Percentiles rank a stretch among this genome's conserved stretches.
phyloP scores from a whole-genome alignment of 2,888 invertebrate species.

The Caenorhabditis plicata region DNA sequence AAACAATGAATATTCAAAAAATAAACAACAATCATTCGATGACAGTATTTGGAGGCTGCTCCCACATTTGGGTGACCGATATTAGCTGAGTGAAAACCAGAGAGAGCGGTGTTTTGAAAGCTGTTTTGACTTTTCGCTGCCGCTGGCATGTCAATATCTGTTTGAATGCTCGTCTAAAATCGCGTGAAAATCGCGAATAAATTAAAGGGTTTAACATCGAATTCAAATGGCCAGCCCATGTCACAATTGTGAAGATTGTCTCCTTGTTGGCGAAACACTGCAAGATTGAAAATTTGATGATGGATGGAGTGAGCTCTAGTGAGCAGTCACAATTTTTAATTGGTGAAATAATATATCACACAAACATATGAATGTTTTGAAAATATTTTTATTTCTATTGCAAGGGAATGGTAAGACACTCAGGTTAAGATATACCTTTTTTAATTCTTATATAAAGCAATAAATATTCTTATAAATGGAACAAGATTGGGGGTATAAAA shows the following conservation, averaged over 20 bases:
- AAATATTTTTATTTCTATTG: too few species aligned
- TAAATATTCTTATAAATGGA: too few species aligned
- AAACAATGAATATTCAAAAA: background rate
- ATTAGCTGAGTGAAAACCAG: constrained; percentile 63
- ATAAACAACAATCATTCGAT: constrained; percentile 11
- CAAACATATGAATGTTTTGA: too few species aligned
- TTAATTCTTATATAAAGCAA: too few species aligned
- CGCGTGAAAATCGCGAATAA: constrained; percentile 62
- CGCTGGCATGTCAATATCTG: constrained; percentile 64
- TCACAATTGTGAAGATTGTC: constrained; percentile 61
- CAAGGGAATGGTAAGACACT: too few species aligned
- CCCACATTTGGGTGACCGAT: constrained; percentile 61
- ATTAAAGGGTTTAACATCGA: constrained; percentile 64
- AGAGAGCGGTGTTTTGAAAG: constrained; percentile 61
- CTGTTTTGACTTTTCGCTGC: constrained; percentile 56
- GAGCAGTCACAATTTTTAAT: too few species aligned
- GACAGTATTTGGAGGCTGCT: constrained; percentile 37
- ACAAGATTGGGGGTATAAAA: too few species aligned
- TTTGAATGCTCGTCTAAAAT: constrained; percentile 64
- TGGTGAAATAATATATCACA: too few species aligned
- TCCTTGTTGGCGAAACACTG: constrained; percentile 56
- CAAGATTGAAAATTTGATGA: constrained; percentile 24
- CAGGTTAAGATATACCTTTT: too few species aligned
- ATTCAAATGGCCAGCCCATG: constrained; percentile 65
- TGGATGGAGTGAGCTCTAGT: too few species aligned